Evolutionary conservation across 2,888 invertebrate genomes (phyloP), one percentile per base, ranked within the genome.

Genomic region (Cephus sareptanus): DNA sequence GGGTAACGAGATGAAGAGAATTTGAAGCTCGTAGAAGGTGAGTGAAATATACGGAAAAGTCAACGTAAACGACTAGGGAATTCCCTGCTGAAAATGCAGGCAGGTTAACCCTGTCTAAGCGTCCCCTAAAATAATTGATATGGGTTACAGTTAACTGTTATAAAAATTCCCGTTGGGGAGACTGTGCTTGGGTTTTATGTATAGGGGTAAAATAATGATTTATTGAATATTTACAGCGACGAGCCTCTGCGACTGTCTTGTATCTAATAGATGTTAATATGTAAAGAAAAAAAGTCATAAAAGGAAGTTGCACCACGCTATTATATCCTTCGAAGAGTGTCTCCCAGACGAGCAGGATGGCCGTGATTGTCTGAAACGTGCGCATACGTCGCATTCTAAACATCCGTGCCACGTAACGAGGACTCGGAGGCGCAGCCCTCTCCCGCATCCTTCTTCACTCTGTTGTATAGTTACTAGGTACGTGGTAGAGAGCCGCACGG

Each of bases 381-480:
- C 84, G 82, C 83, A 86, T 79, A 75, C 79, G 81, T 83, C 82
- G 81, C 82, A 81, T 83, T 85, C 84, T 81, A 85, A 85, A 85
- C 85, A 86, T 84, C 85, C 86, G 83, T 86, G 85, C 84, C 87
- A 83, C 83, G 85, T 83, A 86, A 86, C 83, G 86, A 86, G 83
- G 81, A 83, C 84, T 86, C 82, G 81, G 80, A 81, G 76, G 70
- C 73, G 79, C 75, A 74, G 30, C 35, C 73, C 33, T 31, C 68
- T 56, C n/a, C 13, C 30, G 34, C 68, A 56, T 56, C 23, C 56
- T 56, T 56, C 56, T 56, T 56, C 56, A 23, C 56, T 56, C 56
- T 23, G 56, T 56, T 56, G 15, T 56, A 23, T 56, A 56, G 15
- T 56, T 56, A 15, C 23, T 68, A 31, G 9, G 76, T 76, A 74